phyloP scores from a whole-genome alignment of 2,113 vertebrate genomes.

The Pheucticus melanocephalus region DNA sequence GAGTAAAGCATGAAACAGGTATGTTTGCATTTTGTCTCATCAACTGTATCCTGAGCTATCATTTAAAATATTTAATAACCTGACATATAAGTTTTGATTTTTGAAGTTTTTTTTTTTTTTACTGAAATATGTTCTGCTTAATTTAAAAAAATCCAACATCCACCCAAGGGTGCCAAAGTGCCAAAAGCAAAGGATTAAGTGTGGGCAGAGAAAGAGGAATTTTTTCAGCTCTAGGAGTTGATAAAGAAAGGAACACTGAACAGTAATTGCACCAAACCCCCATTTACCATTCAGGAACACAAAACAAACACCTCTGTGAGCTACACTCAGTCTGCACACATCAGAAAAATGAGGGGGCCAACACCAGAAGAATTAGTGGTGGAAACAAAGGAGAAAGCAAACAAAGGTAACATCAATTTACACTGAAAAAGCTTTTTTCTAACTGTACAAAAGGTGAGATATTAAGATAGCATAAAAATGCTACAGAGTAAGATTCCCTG shows the following conservation, averaged over 20 bases:
- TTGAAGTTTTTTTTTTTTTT: neutral
- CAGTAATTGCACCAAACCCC: neutral
- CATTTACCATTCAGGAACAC: neutral
- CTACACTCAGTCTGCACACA: neutral
- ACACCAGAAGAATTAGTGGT: neutral
- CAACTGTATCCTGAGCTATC: neutral
- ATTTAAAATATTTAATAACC: neutral
- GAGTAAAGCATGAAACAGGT: neutral
- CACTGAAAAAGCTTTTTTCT: neutral
- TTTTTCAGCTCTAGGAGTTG: neutral
- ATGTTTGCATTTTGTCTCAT: neutral
- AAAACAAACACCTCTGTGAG: conserved; percentile 2
- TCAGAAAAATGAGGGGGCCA: neutral
- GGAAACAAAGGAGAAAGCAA: neutral
- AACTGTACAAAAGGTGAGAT: neutral
- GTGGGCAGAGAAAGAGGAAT: neutral
- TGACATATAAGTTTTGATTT: fast-evolving
- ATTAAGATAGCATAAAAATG: neutral
- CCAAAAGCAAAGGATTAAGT: neutral
- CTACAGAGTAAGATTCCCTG: neutral
- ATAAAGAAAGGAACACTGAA: neutral
- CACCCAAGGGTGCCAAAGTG: neutral
- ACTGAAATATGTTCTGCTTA: neutral
- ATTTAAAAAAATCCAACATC: neutral
- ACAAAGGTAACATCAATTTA: neutral